Conservation (phyloP, 2,888 invertebrate species). For the Blastobasis lacticolella region DNA sequence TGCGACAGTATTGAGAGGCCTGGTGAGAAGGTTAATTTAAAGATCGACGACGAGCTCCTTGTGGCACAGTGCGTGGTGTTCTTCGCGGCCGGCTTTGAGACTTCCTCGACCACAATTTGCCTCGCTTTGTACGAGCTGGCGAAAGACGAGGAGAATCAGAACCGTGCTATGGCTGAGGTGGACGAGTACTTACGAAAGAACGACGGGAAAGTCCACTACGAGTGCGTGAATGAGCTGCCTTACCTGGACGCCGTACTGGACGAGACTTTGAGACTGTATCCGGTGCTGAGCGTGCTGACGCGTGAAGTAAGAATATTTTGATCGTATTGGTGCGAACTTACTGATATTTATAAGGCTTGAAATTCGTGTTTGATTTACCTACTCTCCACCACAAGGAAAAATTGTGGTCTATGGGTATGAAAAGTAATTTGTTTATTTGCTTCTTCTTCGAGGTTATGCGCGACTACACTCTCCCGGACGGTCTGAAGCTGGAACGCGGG, state of each 20-base stretch:
- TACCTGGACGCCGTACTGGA: slow-evolving; percentile 38
- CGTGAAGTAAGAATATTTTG: slow-evolving; percentile 21
- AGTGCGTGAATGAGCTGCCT: slow-evolving; percentile 35
- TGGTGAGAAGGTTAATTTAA: slow-evolving; percentile 16
- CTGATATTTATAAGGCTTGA: too few relatives aligned
- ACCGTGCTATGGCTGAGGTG: slow-evolving; percentile 29
- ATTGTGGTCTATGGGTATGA: too few relatives aligned
- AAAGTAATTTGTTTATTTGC: too few relatives aligned
- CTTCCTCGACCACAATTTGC: slow-evolving; percentile 32
- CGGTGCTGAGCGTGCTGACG: slow-evolving; percentile 31
- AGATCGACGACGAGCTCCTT: slow-evolving; percentile 53
- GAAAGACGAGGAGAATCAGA: slow-evolving; percentile 28
- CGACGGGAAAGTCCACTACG: slow-evolving; percentile 22
- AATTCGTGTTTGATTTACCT: too few relatives aligned
- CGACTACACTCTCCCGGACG: slow-evolving; percentile 32
- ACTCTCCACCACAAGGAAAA: too few relatives aligned
- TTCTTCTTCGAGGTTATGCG: slow-evolving; percentile 19
- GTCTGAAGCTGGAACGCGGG: slow-evolving; percentile 28
- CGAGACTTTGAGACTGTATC: slow-evolving; percentile 41
- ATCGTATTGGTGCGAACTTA: too few relatives aligned
- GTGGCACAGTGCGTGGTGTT: slow-evolving; percentile 71
- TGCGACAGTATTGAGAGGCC: slow-evolving; percentile 25
- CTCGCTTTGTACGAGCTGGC: slow-evolving; percentile 38
- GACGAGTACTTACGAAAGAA: slow-evolving; percentile 24
- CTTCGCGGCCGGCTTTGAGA: slow-evolving; percentile 45